Evolutionary conservation across 2,113 vertebrate genomes (phyloP).

Genomic region (Psilopogon haemacephalus): DNA sequence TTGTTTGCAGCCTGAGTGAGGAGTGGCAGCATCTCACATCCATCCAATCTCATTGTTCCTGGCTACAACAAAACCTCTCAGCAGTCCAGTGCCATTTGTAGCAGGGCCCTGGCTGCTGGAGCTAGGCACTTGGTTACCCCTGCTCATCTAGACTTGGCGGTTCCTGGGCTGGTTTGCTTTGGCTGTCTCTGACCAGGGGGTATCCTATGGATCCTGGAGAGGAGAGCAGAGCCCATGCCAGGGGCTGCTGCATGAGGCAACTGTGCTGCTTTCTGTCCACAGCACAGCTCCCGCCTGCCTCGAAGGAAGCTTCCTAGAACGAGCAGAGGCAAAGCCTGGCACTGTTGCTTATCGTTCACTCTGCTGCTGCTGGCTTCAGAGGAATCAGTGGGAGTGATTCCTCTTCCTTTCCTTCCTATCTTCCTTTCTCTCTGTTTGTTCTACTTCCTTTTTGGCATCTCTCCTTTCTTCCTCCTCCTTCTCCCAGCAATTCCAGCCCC

Average conservation of each 20-base stretch:
- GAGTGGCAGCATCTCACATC: background rate
- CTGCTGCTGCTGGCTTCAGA: background rate
- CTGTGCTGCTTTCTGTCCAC: background rate
- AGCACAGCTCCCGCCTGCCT: background rate
- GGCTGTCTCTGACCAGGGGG: background rate
- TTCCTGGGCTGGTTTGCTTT: background rate
- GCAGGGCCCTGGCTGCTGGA: background rate
- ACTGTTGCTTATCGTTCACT: background rate
- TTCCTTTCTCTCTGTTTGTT: conserved; percentile 27
- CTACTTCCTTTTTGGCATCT: conserved; percentile 48
- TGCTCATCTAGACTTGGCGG: background rate
- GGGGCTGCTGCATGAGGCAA: fast-evolving
- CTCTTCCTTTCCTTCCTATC: background rate
- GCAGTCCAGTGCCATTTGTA: background rate
- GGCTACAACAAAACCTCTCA: background rate
- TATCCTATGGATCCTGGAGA: background rate
- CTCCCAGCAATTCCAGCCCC: conserved; percentile 11
- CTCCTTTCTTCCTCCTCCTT: background rate
- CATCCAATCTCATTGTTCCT: background rate
- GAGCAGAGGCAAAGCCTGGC: background rate
- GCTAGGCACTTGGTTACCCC: background rate
- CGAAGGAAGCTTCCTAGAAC: background rate
- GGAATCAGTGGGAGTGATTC: background rate
- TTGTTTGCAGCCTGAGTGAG: background rate
- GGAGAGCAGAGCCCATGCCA: background rate